phyloP scores from a whole-genome alignment of 30 jellyfish, hydroid and myxozoan species.

The Aurelia aurita region DNA sequence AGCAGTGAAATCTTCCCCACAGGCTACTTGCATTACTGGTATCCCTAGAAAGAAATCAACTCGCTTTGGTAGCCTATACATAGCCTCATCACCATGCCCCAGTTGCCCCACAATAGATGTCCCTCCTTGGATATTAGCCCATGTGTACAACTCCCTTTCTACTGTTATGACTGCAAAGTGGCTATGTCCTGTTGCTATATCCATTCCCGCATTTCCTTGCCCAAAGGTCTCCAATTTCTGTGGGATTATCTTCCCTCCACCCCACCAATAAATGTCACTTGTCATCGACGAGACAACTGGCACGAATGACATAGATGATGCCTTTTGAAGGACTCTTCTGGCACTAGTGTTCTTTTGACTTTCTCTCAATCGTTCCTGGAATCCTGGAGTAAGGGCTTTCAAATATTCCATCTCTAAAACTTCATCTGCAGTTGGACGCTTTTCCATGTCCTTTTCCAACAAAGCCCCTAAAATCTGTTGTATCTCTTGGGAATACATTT shows the following conservation, averaged over 20 bases:
- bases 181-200: constrained; percentile 89
- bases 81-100: constrained; percentile 96
- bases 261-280: constrained; percentile 98
- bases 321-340: constrained; percentile 25
- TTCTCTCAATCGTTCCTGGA: constrained; percentile 39
- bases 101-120: constrained; percentile 89
- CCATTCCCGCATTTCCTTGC: constrained; percentile 83
- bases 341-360: constrained; percentile 3
- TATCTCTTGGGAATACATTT: constrained; percentile 62
- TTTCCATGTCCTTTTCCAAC: constrained; percentile 78
- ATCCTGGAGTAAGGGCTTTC: constrained; percentile 18
- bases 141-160: constrained; percentile 92
- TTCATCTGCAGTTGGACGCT: constrained; percentile 79
- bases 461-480: constrained; percentile 26
- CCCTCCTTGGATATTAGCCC: constrained; percentile 99
- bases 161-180: constrained; percentile 95
- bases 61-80: constrained; percentile 94
- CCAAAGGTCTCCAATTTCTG: constrained; percentile 82
- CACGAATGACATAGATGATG: constrained; percentile 42
- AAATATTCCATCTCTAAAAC: constrained; percentile 35
- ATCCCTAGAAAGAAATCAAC: constrained; percentile 88
- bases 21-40: constrained; percentile 90
- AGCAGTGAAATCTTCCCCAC: constrained; percentile 99
- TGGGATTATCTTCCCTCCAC: constrained; percentile 93
- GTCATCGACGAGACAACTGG: constrained; percentile 93